Base-by-base conservation (phyloP, 2,888 invertebrate species). In the Pterostichus madidus region DNA sequence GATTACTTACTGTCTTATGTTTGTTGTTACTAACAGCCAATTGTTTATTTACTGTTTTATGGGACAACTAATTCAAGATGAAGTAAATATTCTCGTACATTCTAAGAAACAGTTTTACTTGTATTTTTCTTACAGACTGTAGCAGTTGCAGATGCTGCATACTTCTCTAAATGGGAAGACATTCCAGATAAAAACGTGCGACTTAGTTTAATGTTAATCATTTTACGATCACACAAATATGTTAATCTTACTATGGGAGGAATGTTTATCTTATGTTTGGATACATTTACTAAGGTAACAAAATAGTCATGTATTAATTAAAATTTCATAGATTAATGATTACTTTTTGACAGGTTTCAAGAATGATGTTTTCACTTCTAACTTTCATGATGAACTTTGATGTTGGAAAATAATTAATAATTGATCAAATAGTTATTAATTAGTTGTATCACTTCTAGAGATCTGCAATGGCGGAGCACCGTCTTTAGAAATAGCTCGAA, bases 341-440 rank as follows among this genome's bases (percentile, higher is more conserved):
- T 13, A 13, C 6, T 10, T 52, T 52, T 52, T n/a, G 3, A 24
- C 24, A 52, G 52, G 52, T 52, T 13, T 52, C 52, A n/a, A 24
- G 24, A 24, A 24, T 24, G 24, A 24, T 24, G 24, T 3, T 24
- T 2, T 24, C 24, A 24, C 24, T n/a, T 52, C 13, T 52, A 52
- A 52, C 52, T n/a, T 52, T n/a, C 13, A 52, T 52, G 52, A 52
- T 52, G 52, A n/a, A 52, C 2, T 52, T 11, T 52, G 52, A 52
- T 52, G 13, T 52, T 52, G 52, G 5, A 6, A 52, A 52, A 52
- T n/a, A 11, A 52, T 52, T 13, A 52, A 2, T 5, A 3, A n/a
- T 5, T 52, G 11, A 6, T 52, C 46, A n/a, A 11, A 46, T n/a
- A 46, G 46, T 11, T 2, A 46, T 4, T n/a, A 46, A n/a, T 46